phyloP scores from a whole-genome alignment of 2,888 invertebrate species.

The Synergus umbraculus region DNA sequence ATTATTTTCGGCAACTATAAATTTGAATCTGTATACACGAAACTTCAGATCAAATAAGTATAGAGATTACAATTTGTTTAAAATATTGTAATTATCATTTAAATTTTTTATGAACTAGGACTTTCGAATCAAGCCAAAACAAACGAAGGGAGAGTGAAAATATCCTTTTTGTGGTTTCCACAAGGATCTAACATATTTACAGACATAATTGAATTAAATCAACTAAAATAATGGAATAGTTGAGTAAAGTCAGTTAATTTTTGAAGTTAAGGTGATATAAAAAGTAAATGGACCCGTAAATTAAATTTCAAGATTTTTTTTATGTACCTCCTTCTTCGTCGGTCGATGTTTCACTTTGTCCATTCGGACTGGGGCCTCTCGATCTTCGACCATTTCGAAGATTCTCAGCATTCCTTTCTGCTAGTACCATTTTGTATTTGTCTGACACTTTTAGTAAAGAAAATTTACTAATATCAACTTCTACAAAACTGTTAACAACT shows the following conservation, averaged over 20 bases:
- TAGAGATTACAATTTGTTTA: too few species aligned
- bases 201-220: too few species aligned
- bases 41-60: too few species aligned
- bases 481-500: conserved; percentile 35
- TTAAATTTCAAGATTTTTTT: conserved; percentile 61
- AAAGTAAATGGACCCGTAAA: neutral
- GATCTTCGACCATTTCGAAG: conserved; percentile 92
- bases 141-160: too few species aligned
- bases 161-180: too few species aligned
- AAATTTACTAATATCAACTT: neutral
- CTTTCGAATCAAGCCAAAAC: too few species aligned
- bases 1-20: too few species aligned
- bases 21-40: too few species aligned
- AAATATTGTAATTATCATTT: too few species aligned
- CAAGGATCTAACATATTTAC: too few species aligned
- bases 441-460: conserved; percentile 4
- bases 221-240: neutral
- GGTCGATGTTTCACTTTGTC: conserved; percentile 89
- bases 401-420: conserved; percentile 90
- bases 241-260: neutral
- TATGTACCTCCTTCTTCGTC: conserved; percentile 89
- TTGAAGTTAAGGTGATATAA: neutral
- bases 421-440: conserved; percentile 87
- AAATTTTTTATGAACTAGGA: too few species aligned
- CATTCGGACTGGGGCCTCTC: conserved; percentile 94